Percentiles rank a stretch among this genome's conserved stretches.
phyloP scores from a whole-genome alignment of 2,888 invertebrate genomes.

The Phoronis australis region DNA sequence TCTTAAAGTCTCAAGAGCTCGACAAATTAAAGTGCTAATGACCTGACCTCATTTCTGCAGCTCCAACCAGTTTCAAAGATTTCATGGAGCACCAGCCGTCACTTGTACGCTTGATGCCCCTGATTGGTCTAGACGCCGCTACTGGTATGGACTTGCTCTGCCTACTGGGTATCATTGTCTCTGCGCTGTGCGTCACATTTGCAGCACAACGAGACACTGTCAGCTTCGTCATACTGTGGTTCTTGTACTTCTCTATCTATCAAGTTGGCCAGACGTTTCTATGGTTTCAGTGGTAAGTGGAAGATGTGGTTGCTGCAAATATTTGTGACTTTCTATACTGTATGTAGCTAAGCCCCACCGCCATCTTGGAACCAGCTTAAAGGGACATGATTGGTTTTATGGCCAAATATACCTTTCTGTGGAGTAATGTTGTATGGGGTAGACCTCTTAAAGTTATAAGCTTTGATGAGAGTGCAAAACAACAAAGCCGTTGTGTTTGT shows the following conservation, averaged over 20 bases:
- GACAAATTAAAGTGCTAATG: too few relatives aligned
- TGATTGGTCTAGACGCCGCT: conserved; percentile 63
- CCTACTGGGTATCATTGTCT: conserved; percentile 62
- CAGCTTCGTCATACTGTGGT: conserved; percentile 64
- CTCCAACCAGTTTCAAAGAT: conserved; percentile 20
- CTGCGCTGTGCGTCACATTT: conserved; percentile 61
- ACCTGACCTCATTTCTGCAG: background rate
- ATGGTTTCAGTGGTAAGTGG: conserved; percentile 67
- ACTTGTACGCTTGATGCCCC: conserved; percentile 64
- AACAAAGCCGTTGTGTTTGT: too few relatives aligned
- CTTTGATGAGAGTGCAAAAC: too few relatives aligned
- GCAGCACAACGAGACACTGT: conserved; percentile 54
- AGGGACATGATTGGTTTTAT: too few relatives aligned
- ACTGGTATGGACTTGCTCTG: conserved; percentile 67
- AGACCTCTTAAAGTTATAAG: too few relatives aligned
- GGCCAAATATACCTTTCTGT: too few relatives aligned
- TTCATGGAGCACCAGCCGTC: conserved; percentile 59
- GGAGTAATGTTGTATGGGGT: too few relatives aligned
- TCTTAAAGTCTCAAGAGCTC: too few relatives aligned
- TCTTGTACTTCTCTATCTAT: conserved; percentile 68
- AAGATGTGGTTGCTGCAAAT: too few relatives aligned
- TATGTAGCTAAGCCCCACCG: too few relatives aligned
- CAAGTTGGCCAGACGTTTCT: conserved; percentile 72
- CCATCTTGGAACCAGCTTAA: too few relatives aligned
- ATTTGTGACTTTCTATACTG: too few relatives aligned